Conservation (phyloP, 2,888 invertebrate genomes). For the Thelaira solivaga region DNA sequence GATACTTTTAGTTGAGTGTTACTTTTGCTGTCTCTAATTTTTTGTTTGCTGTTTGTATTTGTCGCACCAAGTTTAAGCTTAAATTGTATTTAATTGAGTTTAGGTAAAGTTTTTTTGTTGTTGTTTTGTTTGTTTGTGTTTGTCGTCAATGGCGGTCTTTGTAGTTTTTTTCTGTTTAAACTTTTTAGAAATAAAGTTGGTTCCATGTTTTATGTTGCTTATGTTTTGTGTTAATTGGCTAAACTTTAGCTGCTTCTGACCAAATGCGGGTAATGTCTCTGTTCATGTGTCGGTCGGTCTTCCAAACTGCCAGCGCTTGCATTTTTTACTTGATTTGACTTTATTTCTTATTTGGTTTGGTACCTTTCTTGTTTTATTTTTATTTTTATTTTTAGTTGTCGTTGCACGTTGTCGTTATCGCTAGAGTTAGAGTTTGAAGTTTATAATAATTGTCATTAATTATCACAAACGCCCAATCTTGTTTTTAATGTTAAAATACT, state of each 20-base stretch:
- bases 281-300: not conserved
- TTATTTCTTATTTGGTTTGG: constrained; percentile 26
- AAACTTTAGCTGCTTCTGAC: constrained; percentile 60
- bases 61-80: constrained; percentile 51
- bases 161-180: constrained; percentile 1
- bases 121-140: not conserved
- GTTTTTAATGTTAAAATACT: constrained; percentile 62
- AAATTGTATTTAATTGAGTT: constrained; percentile 60
- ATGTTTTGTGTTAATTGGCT: constrained; percentile 63
- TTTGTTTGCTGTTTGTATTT: constrained; percentile 10
- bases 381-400: constrained; percentile 4
- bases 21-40: constrained; percentile 28
- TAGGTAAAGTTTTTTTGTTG: constrained; percentile 32
- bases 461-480: constrained; percentile 74
- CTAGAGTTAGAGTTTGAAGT: constrained; percentile 48
- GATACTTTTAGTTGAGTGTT: constrained; percentile 2
- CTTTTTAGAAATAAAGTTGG: constrained; percentile 7
- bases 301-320: constrained; percentile 15
- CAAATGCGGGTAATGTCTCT: constrained; percentile 33
- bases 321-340: constrained; percentile 47
- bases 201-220: constrained; percentile 56
- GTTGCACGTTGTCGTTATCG: constrained; percentile 30
- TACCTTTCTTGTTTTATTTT: constrained; percentile 11
- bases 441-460: constrained; percentile 69
- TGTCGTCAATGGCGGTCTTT: constrained; percentile 14